phyloP scores from a whole-genome alignment of 2,888 invertebrate genomes.

The Anagyrus pseudococci region DNA sequence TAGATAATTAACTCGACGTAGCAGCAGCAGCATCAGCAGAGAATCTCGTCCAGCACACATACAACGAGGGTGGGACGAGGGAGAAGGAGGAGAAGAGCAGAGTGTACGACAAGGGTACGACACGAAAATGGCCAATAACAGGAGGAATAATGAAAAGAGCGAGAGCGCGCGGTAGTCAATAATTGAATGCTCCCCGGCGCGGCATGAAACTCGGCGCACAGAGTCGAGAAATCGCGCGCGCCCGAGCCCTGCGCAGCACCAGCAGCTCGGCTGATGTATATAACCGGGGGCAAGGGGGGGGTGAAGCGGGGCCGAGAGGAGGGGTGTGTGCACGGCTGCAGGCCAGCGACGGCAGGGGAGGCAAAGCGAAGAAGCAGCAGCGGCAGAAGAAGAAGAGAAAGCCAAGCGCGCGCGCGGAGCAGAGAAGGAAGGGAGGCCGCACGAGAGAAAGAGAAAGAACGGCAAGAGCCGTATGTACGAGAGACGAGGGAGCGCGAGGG shows the following conservation, averaged over 20 bases:
- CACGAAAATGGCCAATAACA: conserved; percentile 26
- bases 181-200: conserved; percentile 44
- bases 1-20: background rate
- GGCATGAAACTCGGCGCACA: conserved; percentile 5
- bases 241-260: too few relatives aligned
- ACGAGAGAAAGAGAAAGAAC: background rate
- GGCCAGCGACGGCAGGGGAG: background rate
- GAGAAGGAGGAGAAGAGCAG: conserved; percentile 5
- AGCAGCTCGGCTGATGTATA: too few relatives aligned
- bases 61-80: background rate
- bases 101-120: conserved; percentile 4
- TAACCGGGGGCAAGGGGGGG: too few relatives aligned
- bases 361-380: background rate
- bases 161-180: conserved; percentile 36
- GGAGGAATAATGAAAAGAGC: conserved; percentile 22
- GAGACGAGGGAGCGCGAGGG: too few relatives aligned
- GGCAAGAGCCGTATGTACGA: too few relatives aligned
- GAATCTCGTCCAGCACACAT: too few relatives aligned
- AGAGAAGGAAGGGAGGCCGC: background rate
- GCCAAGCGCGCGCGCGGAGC: background rate
- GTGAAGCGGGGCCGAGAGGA: too few relatives aligned
- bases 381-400: conserved; percentile 5
- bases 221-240: background rate
- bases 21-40: too few relatives aligned
- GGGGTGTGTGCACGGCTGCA: too few relatives aligned